phyloP scores from a whole-genome alignment of 2,797 vertebrate species.

The Enteromius unitaeniatus region DNA sequence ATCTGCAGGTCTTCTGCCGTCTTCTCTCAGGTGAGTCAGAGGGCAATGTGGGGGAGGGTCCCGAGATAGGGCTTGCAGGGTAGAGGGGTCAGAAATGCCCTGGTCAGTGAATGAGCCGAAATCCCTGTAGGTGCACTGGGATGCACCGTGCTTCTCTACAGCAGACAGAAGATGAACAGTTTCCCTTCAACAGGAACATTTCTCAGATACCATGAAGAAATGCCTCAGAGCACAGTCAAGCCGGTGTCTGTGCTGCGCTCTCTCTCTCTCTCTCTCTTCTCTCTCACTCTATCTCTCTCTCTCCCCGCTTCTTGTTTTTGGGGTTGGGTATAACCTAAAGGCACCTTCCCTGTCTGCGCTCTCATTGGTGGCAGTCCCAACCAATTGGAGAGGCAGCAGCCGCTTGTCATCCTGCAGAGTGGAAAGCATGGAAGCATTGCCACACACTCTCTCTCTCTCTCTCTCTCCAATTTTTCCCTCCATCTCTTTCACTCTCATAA shows the following conservation, averaged over 20 bases:
- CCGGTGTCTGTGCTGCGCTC: conserved; percentile 63
- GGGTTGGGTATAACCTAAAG: conserved; percentile 84
- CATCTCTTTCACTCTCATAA: conserved; percentile 53
- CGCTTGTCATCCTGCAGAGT: conserved; percentile 83
- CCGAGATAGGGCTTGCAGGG: conserved; percentile 37
- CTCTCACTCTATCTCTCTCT: conserved; percentile 53
- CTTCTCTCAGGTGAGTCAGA: conserved; percentile 79
- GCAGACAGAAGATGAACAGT: conserved; percentile 71
- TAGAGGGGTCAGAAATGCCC: conserved; percentile 33
- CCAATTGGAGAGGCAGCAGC: conserved; percentile 77
- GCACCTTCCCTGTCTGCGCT: conserved; percentile 82
- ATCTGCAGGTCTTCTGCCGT: conserved; percentile 74
- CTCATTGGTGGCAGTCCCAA: conserved; percentile 78
- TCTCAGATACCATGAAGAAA: conserved; percentile 65
- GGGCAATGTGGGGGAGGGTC: conserved; percentile 69
- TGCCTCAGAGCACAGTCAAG: conserved; percentile 67
- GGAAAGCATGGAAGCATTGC: conserved; percentile 76
- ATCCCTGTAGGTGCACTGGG: conserved; percentile 71
- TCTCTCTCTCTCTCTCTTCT: conserved; percentile 41
- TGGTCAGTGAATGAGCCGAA: conserved; percentile 68
- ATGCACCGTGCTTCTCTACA: conserved; percentile 70
- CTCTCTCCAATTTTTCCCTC: conserved; percentile 53
- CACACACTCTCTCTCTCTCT: conserved; percentile 54
- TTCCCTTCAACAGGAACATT: conserved; percentile 68
- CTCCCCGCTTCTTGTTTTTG: conserved; percentile 71